Conservation (phyloP, 2,797 vertebrate species). For the Etheostoma perlongum region DNA sequence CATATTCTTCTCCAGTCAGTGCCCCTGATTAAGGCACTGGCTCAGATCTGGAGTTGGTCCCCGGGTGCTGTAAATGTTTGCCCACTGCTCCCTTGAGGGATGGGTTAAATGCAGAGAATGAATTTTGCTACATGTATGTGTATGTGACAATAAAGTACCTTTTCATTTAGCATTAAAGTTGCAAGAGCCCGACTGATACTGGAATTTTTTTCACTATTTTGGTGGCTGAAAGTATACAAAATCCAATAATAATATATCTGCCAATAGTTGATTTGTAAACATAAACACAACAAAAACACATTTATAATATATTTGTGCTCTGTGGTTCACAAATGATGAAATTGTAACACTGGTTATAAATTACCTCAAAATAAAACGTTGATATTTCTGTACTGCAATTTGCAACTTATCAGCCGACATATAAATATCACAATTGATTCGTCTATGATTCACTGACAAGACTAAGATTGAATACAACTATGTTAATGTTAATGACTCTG, state of each 20-base stretch:
- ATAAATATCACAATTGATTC: too few relatives aligned
- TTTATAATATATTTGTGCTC: neutral
- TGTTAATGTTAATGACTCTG: neutral
- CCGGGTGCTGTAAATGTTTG: too few relatives aligned
- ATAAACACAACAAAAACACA: neutral
- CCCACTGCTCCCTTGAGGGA: too few relatives aligned
- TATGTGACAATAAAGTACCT: too few relatives aligned
- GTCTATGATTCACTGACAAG: neutral
- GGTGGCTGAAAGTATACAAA: neutral
- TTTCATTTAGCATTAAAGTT: constrained; percentile 28
- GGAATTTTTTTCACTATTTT: neutral
- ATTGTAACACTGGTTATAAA: neutral
- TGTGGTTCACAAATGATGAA: neutral
- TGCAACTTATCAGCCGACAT: too few relatives aligned
- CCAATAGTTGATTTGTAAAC: neutral
- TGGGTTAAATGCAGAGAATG: too few relatives aligned
- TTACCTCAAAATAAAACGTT: neutral
- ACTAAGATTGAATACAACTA: neutral
- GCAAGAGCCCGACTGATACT: neutral
- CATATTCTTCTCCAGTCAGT: too few relatives aligned
- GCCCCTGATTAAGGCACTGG: too few relatives aligned
- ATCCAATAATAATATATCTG: neutral
- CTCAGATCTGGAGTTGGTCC: too few relatives aligned
- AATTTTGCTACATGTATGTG: too few relatives aligned
- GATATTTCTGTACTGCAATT: neutral